These are phyloP conservation scores for Phalacrocorax pelagicus DNA, from an alignment of 2,113 vertebrate genomes.

Conservation along the genomic window DNA sequence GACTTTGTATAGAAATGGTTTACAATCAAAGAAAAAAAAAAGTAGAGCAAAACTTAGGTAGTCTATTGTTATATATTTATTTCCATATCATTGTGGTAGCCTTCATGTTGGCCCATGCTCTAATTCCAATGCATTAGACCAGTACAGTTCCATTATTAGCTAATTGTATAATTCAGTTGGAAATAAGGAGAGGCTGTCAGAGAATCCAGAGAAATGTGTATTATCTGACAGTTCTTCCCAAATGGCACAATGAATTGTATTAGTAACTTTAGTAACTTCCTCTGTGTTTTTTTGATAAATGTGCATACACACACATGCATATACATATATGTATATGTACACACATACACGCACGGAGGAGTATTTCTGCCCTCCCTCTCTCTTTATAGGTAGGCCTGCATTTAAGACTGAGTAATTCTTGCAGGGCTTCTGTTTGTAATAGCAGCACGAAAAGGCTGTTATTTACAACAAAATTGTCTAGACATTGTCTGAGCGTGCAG, in stretches of 20 bases:
- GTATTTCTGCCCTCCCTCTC: not conserved
- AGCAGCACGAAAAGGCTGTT: not conserved
- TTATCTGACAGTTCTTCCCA: not conserved
- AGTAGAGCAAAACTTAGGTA: not conserved
- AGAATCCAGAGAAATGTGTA: not conserved
- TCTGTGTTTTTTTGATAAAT: not conserved
- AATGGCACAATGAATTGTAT: not conserved
- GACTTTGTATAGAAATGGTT: not conserved
- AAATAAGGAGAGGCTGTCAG: not conserved
- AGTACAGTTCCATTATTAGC: not conserved
- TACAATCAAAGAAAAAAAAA: not conserved
- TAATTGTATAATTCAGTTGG: not conserved
- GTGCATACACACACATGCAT: fast-evolving
- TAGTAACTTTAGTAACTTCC: not conserved
- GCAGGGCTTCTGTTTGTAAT: not conserved
- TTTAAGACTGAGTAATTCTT: not conserved
- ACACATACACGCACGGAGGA: not conserved
- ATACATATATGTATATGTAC: too few species aligned
- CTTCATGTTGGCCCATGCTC: not conserved
- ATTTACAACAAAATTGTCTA: not conserved
- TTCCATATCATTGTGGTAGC: not conserved
- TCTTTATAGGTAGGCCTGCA: not conserved
- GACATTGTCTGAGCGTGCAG: not conserved
- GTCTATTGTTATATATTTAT: not conserved
- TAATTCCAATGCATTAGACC: not conserved